phyloP scores from a whole-genome alignment of 23 tunicate species.

The Halocynthia roretzi region DNA sequence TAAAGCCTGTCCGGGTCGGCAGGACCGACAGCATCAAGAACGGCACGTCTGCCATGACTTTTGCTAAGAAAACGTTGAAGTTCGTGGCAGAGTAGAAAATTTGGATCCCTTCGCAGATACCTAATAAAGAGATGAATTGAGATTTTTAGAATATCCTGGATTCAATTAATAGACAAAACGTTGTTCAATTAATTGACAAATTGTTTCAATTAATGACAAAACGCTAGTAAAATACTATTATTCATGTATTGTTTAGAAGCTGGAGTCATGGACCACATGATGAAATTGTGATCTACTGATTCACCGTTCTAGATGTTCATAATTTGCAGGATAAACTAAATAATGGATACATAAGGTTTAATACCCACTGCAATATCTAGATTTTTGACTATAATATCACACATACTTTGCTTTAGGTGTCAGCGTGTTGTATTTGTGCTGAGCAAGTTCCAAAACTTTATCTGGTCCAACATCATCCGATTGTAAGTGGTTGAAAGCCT shows the following conservation, averaged over 20 bases:
- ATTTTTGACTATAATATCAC: neutral
- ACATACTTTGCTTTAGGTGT: slow-evolving; percentile 48
- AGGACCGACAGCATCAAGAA: slow-evolving; percentile 23
- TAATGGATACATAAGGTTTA: too few species aligned
- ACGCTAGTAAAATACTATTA: too few species aligned
- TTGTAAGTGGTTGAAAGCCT: slow-evolving; percentile 11
- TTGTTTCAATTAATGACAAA: too few species aligned
- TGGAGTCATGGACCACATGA: too few species aligned
- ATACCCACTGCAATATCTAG: too few species aligned
- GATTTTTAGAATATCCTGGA: too few species aligned
- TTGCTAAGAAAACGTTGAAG: slow-evolving; percentile 38
- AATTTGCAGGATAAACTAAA: too few species aligned
- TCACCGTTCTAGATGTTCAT: too few species aligned
- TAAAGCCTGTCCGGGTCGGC: slow-evolving; percentile 2
- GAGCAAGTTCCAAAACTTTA: slow-evolving; percentile 18
- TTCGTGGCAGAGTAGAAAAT: slow-evolving; percentile 52
- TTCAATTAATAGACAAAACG: neutral
- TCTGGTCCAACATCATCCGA: slow-evolving; percentile 9
- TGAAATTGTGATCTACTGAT: too few species aligned
- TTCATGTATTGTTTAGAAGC: too few species aligned
- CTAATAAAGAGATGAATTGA: slow-evolving; percentile 6
- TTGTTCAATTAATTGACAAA: neutral
- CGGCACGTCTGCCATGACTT: slow-evolving; percentile 12
- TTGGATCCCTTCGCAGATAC: slow-evolving; percentile 32
- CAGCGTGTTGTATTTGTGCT: slow-evolving; percentile 35